Conservation (phyloP, 2,888 invertebrate species). For the Parelbella ahira region DNA sequence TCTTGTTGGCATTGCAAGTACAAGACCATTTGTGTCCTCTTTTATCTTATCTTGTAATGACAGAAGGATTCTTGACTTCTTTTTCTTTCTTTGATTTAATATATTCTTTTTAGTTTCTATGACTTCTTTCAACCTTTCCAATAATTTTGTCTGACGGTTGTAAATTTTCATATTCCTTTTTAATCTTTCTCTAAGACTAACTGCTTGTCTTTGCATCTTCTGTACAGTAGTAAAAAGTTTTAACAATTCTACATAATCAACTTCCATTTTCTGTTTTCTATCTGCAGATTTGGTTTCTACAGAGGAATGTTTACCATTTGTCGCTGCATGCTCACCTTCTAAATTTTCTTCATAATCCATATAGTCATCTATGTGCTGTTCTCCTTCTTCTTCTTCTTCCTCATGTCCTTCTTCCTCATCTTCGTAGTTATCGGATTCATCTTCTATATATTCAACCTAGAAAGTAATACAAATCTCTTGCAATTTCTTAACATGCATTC, state of each 20-base stretch:
- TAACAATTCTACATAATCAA: constrained; percentile 48
- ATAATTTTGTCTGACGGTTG: constrained; percentile 55
- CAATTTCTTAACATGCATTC: too few relatives aligned
- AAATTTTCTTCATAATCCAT: constrained; percentile 18
- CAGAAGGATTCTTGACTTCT: constrained; percentile 63
- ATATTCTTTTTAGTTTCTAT: constrained; percentile 63
- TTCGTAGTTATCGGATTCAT: constrained; percentile 55
- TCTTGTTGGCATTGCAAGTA: constrained; percentile 67
- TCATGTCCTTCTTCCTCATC: constrained; percentile 35
- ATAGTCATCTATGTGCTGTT: constrained; percentile 21
- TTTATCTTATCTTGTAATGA: constrained; percentile 69
- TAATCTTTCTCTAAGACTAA: constrained; percentile 57
- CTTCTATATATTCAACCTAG: constrained; percentile 74
- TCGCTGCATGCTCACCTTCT: constrained; percentile 25
- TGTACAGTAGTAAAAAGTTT: constrained; percentile 69
- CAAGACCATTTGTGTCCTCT: constrained; percentile 64
- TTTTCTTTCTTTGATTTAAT: constrained; percentile 61
- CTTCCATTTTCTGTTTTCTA: constrained; percentile 18
- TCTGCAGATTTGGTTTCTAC: constrained; percentile 7
- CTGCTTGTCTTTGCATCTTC: constrained; percentile 59
- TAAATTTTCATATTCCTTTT: constrained; percentile 59
- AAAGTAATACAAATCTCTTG: too few relatives aligned
- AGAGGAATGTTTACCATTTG: constrained; percentile 14
- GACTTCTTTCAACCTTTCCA: constrained; percentile 53
- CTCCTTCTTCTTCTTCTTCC: constrained; percentile 28